phyloP scores from a whole-genome alignment of 1,140 invertebrate species.

The Apis dorsata region DNA sequence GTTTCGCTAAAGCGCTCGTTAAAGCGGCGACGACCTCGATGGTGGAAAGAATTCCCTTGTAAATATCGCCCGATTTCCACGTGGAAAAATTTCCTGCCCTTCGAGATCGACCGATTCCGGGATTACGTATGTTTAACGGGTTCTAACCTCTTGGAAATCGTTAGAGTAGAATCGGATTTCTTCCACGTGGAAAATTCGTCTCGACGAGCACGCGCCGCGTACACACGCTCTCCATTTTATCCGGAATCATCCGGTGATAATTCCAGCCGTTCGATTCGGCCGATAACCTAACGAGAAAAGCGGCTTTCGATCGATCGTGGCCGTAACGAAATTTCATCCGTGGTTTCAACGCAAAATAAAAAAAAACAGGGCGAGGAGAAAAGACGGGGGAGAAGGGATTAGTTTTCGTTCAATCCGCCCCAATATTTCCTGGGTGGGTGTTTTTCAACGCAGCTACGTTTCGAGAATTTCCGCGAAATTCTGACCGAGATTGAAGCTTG shows the following conservation, averaged over 20 bases:
- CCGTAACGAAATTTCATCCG: background rate
- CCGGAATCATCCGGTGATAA: background rate
- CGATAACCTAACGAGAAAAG: background rate
- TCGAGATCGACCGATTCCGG: background rate
- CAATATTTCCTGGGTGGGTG: background rate
- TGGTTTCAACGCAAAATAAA: background rate
- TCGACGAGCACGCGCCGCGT: background rate
- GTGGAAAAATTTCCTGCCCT: too few relatives aligned
- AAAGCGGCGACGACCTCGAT: background rate
- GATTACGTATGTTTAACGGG: background rate
- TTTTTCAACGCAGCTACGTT: constrained; percentile 7
- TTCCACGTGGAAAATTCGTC: background rate
- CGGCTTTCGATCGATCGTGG: background rate
- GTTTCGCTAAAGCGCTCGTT: background rate
- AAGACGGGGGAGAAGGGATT: background rate
- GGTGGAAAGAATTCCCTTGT: background rate
- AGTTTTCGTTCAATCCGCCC: background rate
- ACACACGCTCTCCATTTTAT: background rate
- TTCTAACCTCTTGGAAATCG: background rate
- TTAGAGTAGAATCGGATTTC: too few relatives aligned
- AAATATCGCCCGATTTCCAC: background rate
- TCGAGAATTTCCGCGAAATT: background rate
- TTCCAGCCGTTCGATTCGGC: too few relatives aligned
- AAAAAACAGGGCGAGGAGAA: too few relatives aligned
- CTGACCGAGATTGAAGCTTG: background rate